Percentiles rank a stretch among this genome's conserved stretches.
Conservation (phyloP, 1,140 invertebrate genomes). For the Pogonomyrmex barbatus region DNA sequence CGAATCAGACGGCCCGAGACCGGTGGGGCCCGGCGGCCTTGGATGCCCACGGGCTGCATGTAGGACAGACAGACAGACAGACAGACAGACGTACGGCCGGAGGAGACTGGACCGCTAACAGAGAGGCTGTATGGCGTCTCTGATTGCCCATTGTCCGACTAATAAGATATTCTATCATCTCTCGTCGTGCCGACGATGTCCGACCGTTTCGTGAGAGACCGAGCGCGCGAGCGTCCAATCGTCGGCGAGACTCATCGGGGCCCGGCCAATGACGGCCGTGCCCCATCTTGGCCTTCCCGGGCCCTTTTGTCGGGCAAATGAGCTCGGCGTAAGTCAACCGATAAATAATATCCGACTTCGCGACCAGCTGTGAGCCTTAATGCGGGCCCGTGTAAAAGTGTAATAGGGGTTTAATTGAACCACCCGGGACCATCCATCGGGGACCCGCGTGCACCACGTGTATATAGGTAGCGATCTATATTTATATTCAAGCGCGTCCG, state of each 20-base stretch:
- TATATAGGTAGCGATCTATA: conserved; percentile 60
- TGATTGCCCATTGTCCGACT: conserved; percentile 85
- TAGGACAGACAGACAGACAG: conserved; percentile 69
- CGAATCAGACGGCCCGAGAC: conserved; percentile 13
- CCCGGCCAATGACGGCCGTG: conserved; percentile 72
- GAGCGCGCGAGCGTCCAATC: conserved; percentile 73
- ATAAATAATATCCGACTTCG: conserved; percentile 81
- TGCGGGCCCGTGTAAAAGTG: conserved; percentile 79
- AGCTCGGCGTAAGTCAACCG: conserved; percentile 81
- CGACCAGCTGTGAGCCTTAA: conserved; percentile 79
- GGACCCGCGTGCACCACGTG: conserved; percentile 54
- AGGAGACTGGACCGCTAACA: conserved; percentile 79
- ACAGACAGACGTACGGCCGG: conserved; percentile 57
- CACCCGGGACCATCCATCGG: conserved; percentile 70
- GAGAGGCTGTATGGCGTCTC: conserved; percentile 81
- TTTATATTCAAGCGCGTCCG: conserved; percentile 63
- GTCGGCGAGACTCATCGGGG: conserved; percentile 71
- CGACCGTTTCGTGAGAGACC: conserved; percentile 67
- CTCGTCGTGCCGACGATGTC: conserved; percentile 74
- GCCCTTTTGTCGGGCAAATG: conserved; percentile 77
- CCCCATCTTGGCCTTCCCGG: conserved; percentile 38
- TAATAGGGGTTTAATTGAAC: conserved; percentile 80
- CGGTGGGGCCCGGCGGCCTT: conserved; percentile 69
- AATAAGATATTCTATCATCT: conserved; percentile 85
- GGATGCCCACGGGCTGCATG: conserved; percentile 61